Evolutionary conservation across 2,797 vertebrate genomes (phyloP).

Genomic region (Ceyx erithaca): DNA sequence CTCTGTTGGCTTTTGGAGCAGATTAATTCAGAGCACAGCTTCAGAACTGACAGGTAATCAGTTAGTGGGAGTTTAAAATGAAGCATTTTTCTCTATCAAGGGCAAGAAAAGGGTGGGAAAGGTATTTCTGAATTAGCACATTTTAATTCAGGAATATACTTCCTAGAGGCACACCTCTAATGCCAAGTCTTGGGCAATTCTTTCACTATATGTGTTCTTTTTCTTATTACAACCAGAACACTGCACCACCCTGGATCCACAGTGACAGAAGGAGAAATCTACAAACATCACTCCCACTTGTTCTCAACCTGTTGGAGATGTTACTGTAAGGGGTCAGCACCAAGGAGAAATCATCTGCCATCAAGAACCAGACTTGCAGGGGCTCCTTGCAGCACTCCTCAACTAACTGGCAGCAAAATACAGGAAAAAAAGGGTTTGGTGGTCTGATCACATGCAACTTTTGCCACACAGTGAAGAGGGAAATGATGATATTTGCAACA

Average conservation of each 20-base stretch:
- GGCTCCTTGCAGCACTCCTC: not conserved
- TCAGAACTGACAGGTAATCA: constrained; percentile 21
- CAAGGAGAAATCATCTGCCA: not conserved
- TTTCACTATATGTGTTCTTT: not conserved
- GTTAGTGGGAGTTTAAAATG: constrained; percentile 16
- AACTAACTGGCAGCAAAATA: not conserved
- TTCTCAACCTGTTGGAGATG: not conserved
- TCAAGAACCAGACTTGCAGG: not conserved
- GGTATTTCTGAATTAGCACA: not conserved
- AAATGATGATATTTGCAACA: not conserved
- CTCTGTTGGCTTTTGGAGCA: constrained; percentile 34
- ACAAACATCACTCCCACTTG: not conserved
- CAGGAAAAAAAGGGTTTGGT: not conserved
- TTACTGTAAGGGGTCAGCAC: not conserved
- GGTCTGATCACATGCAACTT: not conserved
- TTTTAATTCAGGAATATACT: not conserved
- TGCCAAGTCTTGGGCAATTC: not conserved
- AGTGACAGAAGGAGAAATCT: not conserved
- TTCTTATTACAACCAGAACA: too few species aligned
- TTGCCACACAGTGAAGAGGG: not conserved
- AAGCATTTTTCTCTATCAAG: constrained; percentile 5
- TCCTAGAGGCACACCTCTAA: not conserved
- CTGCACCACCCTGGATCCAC: not conserved
- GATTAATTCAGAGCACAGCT: constrained; percentile 37
- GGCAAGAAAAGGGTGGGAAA: not conserved